Conservation (phyloP, 2,797 vertebrate species). For the Lepidocolaptes lacrymiger region DNA sequence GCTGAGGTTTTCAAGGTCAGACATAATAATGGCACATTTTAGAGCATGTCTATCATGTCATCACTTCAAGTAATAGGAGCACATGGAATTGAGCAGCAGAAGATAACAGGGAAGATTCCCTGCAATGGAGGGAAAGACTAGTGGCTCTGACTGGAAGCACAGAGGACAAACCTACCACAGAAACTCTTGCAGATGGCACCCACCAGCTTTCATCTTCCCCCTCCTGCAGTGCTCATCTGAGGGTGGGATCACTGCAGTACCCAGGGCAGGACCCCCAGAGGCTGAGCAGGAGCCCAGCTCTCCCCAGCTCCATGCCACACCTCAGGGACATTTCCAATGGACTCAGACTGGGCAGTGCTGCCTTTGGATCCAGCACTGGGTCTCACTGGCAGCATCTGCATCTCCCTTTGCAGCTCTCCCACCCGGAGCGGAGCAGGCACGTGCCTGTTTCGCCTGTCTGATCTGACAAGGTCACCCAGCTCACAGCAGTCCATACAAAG, state of each 20-base stretch:
- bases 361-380: neutral
- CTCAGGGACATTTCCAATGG: accelerated
- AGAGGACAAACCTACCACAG: neutral
- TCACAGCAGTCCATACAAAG: slow-evolving; percentile 2
- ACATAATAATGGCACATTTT: slow-evolving; percentile 31
- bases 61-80: neutral
- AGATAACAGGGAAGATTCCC: neutral
- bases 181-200: neutral
- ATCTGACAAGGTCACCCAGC: slow-evolving; percentile 61
- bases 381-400: neutral
- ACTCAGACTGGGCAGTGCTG: neutral
- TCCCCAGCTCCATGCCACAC: neutral
- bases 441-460: slow-evolving; percentile 59
- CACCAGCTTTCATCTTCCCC: neutral
- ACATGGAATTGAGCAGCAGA: neutral
- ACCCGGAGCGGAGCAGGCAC: neutral
- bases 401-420: neutral
- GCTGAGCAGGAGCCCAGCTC: neutral
- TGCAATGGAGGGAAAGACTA: neutral
- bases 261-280: neutral
- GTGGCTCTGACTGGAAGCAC: neutral
- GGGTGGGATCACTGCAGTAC: neutral
- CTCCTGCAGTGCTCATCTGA: neutral
- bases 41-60: neutral
- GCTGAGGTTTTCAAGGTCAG: slow-evolving; percentile 48